A percentile compares a stretch with the other conserved stretches of the same genome.
phyloP scores from a whole-genome alignment of 2,113 vertebrate genomes.

The Dromaius novaehollandiae region DNA sequence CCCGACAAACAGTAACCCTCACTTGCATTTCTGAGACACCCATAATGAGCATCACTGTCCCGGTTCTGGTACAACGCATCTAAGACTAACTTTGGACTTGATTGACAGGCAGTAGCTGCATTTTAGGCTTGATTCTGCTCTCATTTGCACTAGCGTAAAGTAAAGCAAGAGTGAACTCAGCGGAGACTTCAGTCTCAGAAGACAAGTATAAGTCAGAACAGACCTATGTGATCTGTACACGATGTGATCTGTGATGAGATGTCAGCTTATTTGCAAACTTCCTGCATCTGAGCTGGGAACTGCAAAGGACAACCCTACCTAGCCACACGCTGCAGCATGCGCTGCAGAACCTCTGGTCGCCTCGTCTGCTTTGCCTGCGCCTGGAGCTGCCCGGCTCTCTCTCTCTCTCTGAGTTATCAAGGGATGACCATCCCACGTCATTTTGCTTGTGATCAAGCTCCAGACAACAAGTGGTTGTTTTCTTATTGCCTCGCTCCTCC shows the following conservation, averaged over 20 bases:
- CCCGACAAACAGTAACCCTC: neutral
- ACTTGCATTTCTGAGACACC: accelerated
- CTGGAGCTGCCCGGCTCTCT: neutral
- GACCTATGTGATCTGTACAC: neutral
- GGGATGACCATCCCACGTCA: accelerated
- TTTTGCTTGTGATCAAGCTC: neutral
- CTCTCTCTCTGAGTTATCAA: no score
- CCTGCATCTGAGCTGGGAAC: neutral
- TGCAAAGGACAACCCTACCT: neutral
- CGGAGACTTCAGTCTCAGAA: neutral
- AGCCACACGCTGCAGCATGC: no score
- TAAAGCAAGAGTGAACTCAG: no score
- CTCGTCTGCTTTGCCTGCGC: neutral
- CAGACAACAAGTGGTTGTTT: neutral
- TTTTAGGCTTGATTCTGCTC: no score
- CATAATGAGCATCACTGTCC: accelerated
- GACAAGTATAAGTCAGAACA: neutral
- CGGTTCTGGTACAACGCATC: neutral
- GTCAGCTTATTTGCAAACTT: neutral
- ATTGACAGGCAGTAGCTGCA: neutral
- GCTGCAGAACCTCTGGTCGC: neutral
- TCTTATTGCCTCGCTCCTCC: neutral
- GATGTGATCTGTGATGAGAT: neutral
- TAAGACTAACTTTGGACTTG: neutral
- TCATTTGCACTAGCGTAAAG: no score